A percentile compares a stretch with the other conserved stretches of the same genome.
phyloP scores from a whole-genome alignment of 2,888 invertebrate genomes.

The Spatulosminthurus flaviceps region DNA sequence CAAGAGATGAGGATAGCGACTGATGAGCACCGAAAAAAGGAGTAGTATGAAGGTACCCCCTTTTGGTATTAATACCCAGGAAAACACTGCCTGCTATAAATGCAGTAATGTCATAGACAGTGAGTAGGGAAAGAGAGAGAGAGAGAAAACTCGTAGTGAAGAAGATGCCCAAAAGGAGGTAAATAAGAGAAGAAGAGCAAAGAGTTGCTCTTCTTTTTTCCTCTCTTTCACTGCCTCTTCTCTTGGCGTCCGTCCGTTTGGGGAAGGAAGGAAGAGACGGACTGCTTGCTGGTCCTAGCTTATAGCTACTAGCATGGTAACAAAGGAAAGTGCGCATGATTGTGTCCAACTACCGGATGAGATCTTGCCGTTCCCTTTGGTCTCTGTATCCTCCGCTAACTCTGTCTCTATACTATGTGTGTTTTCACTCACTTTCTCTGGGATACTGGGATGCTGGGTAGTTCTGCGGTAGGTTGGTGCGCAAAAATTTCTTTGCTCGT shows the following conservation, averaged over 20 bases:
- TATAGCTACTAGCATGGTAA: conserved; percentile 26
- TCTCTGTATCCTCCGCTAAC: not conserved
- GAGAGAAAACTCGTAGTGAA: conserved; percentile 15
- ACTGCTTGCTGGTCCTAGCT: conserved; percentile 29
- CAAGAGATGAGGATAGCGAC: not conserved
- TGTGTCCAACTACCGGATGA: conserved; percentile 45
- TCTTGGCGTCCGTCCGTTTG: conserved; percentile 31
- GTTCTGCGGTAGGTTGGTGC: conserved; percentile 46
- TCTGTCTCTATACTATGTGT: too few relatives aligned
- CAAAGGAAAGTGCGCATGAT: conserved; percentile 44
- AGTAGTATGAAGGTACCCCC: not conserved
- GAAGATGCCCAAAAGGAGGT: conserved; percentile 32
- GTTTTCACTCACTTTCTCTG: conserved; percentile 1
- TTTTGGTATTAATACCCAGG: not conserved
- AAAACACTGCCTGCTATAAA: conserved; percentile 21
- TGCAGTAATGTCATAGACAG: conserved; percentile 14
- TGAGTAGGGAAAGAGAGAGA: too few relatives aligned
- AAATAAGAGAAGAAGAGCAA: conserved; percentile 40
- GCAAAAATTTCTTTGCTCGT: conserved; percentile 42
- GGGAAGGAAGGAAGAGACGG: conserved; percentile 39
- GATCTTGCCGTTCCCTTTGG: conserved; percentile 29
- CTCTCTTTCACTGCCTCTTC: not conserved
- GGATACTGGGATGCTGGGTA: conserved; percentile 24
- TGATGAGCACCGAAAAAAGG: conserved; percentile 10
- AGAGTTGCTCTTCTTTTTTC: conserved; percentile 44